Evolutionary conservation across 1,140 invertebrate species (phyloP).

Genomic region (Psilanteris sp.): DNA sequence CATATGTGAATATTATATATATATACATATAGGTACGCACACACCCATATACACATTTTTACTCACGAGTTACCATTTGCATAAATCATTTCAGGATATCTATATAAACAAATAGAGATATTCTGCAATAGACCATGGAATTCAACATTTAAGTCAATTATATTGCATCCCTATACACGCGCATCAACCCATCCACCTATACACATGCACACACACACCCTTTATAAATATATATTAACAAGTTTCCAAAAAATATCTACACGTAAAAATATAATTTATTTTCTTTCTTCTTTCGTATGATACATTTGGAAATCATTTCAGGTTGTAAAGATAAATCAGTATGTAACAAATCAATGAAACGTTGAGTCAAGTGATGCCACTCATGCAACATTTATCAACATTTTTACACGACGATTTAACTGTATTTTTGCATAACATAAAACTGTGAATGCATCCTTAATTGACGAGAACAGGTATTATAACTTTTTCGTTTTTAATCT

Average conservation of each 20-base stretch:
- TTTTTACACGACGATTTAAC: slow-evolving; percentile 2
- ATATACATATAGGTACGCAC: slow-evolving; percentile 34
- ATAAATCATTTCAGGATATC: too few species aligned
- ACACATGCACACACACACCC: too few species aligned
- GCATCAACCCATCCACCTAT: too few species aligned
- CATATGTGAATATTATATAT: slow-evolving; percentile 18
- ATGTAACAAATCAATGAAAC: slow-evolving; percentile 1
- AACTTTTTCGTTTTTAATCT: too few species aligned
- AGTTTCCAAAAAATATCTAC: slow-evolving; percentile 75
- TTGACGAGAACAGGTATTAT: background rate
- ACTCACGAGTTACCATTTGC: too few species aligned
- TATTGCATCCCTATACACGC: too few species aligned
- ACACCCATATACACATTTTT: too few species aligned
- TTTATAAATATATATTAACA: slow-evolving; percentile 66
- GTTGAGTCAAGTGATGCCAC: slow-evolving; percentile 1
- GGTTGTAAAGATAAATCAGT: slow-evolving; percentile 2
- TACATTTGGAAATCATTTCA: slow-evolving; percentile 19
- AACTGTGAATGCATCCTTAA: slow-evolving; percentile 1
- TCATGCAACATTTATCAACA: slow-evolving; percentile 15
- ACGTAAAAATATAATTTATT: slow-evolving; percentile 65
- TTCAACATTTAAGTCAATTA: too few species aligned
- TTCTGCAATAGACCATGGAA: too few species aligned
- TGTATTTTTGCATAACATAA: too few species aligned
- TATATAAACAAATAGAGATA: too few species aligned
- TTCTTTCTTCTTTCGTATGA: slow-evolving; percentile 8